Evolutionary conservation across 2,113 vertebrate species (phyloP).

Genomic region (Chloropsis hardwickii): DNA sequence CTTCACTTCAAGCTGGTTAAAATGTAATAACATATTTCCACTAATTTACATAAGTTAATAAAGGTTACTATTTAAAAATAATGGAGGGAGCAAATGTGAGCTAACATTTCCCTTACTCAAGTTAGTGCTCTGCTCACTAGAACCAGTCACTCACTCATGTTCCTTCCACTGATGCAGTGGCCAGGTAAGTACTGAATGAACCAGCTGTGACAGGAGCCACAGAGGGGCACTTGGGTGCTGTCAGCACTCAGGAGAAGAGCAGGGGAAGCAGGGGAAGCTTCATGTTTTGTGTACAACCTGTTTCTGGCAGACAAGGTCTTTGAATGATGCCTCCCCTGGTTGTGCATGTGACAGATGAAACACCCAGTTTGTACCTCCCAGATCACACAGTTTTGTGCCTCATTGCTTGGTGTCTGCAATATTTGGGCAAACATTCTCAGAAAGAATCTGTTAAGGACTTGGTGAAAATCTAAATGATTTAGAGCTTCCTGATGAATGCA

Average conservation of each 20-base stretch:
- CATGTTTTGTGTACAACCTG: background rate
- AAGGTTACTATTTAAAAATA: background rate
- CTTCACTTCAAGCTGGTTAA: background rate
- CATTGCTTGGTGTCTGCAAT: background rate
- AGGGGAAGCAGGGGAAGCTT: background rate
- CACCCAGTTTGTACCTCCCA: background rate
- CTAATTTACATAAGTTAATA: background rate
- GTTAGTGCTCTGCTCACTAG: background rate
- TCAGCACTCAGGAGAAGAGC: background rate
- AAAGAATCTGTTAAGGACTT: background rate
- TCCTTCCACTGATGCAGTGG: background rate
- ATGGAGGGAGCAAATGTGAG: background rate
- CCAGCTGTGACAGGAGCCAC: background rate
- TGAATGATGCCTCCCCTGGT: background rate
- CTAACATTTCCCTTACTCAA: background rate
- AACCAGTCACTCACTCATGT: background rate
- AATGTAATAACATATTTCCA: background rate
- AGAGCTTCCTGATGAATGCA: background rate
- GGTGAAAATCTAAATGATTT: background rate
- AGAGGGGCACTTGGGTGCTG: background rate
- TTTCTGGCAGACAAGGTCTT: background rate
- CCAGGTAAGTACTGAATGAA: background rate
- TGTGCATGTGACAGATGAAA: background rate
- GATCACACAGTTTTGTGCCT: background rate
- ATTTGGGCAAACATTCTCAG: background rate